A percentile compares a stretch with the other conserved stretches of the same genome.
phyloP scores from a whole-genome alignment of 2,888 invertebrate genomes.

The Dilophus febrilis region DNA sequence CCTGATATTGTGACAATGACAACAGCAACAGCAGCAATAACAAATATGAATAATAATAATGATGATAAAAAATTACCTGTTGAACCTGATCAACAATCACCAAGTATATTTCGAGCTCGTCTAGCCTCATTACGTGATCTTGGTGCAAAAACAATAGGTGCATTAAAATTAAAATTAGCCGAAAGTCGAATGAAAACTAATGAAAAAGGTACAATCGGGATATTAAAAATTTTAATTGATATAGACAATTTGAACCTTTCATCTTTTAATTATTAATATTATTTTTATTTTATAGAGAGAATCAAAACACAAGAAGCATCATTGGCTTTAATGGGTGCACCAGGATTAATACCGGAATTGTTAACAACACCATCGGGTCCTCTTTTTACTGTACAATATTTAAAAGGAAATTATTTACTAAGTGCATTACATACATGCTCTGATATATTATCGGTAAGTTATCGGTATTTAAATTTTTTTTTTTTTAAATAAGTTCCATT shows the following conservation, averaged over 20 bases:
- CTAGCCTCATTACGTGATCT: slow-evolving; percentile 46
- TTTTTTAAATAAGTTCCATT: neutral
- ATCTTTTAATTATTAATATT: neutral
- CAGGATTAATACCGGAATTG: slow-evolving; percentile 26
- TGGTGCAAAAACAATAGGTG: slow-evolving; percentile 49
- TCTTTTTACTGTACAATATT: slow-evolving; percentile 26
- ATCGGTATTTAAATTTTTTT: neutral
- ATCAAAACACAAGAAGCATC: slow-evolving; percentile 9
- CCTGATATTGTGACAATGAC: slow-evolving; percentile 24
- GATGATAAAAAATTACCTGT: neutral
- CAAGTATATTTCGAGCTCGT: slow-evolving; percentile 29
- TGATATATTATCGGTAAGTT: slow-evolving; percentile 23
- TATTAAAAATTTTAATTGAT: neutral
- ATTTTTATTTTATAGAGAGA: slow-evolving; percentile 15
- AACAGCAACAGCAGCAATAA: no score
- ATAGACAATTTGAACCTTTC: neutral
- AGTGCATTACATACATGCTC: slow-evolving; percentile 27
- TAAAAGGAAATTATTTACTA: slow-evolving; percentile 25
- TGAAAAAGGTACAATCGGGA: slow-evolving; percentile 4
- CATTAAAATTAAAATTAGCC: slow-evolving; percentile 42
- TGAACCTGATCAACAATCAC: slow-evolving; percentile 4
- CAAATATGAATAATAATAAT: no score
- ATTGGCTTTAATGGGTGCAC: slow-evolving; percentile 28
- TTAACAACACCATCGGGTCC: slow-evolving; percentile 25
- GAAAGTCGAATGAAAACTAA: slow-evolving; percentile 21